phyloP scores from a whole-genome alignment of 1,140 invertebrate species.

The Zaprionus camerounensis region DNA sequence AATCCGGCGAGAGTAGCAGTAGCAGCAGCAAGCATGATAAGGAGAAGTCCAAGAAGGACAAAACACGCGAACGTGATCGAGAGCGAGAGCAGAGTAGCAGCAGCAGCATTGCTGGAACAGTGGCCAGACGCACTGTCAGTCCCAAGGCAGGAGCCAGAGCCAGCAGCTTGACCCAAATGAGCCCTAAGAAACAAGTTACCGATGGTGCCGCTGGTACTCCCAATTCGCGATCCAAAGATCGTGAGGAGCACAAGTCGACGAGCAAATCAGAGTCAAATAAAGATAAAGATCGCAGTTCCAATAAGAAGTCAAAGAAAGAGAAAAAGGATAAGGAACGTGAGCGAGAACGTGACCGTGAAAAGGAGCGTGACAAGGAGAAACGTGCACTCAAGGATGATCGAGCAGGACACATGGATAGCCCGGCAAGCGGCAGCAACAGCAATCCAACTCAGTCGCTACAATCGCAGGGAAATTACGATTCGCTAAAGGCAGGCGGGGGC shows the following conservation, averaged over 20 bases:
- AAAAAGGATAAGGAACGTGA: constrained; percentile 86
- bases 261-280: constrained; percentile 76
- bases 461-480: constrained; percentile 27
- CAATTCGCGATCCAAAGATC: constrained; percentile 64
- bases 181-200: constrained; percentile 53
- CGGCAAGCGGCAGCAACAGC: constrained; percentile 29
- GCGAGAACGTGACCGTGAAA: constrained; percentile 83
- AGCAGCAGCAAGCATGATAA: constrained; percentile 87
- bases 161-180: constrained; percentile 56
- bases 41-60: constrained; percentile 88
- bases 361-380: constrained; percentile 83
- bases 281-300: constrained; percentile 85
- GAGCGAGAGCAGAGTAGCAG: constrained; percentile 86
- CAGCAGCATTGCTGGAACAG: constrained; percentile 16
- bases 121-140: constrained; percentile 86
- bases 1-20: constrained; percentile 84
- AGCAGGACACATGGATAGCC: constrained; percentile 51
- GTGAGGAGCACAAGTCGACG: constrained; percentile 83
- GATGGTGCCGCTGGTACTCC: constrained; percentile 26
- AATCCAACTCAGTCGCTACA: constrained; percentile 17
- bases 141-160: constrained; percentile 78
- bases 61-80: constrained; percentile 87
- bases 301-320: constrained; percentile 85
- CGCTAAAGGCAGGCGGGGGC: constrained; percentile 70
- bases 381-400: constrained; percentile 76